Conservation (phyloP, 2,888 invertebrate species). For the Odiellus spinosus region DNA sequence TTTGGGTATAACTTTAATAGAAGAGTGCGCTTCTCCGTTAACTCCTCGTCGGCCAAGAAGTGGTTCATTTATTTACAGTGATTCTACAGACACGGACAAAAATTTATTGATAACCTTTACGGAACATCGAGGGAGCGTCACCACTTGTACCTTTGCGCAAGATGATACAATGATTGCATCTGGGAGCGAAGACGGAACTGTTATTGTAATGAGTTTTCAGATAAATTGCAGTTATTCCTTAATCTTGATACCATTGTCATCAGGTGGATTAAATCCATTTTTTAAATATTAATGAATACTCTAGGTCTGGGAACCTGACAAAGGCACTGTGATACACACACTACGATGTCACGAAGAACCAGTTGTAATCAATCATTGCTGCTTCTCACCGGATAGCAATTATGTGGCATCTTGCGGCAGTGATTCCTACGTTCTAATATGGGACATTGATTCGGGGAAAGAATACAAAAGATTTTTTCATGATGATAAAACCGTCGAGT, state of each 20-base stretch:
- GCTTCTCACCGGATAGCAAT: slow-evolving; percentile 5
- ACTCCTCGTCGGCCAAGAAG: too few species aligned
- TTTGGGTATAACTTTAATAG: too few species aligned
- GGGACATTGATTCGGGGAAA: slow-evolving; percentile 4
- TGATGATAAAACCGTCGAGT: background rate
- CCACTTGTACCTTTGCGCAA: background rate
- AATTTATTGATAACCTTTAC: background rate
- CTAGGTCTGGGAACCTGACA: slow-evolving; percentile 8
- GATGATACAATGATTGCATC: background rate
- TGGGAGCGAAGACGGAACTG: background rate
- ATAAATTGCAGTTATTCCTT: too few species aligned
- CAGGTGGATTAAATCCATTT: background rate
- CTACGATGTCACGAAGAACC: background rate
- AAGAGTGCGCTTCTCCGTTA: too few species aligned
- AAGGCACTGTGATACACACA: background rate
- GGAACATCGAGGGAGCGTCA: background rate
- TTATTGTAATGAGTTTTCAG: background rate
- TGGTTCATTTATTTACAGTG: background rate
- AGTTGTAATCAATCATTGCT: slow-evolving; percentile 1
- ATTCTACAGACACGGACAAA: background rate
- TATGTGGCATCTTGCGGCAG: slow-evolving; percentile 2
- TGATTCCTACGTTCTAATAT: slow-evolving; percentile 4
- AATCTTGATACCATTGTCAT: too few species aligned
- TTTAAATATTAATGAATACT: too few species aligned
- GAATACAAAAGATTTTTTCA: background rate